A percentile compares a stretch with the other conserved stretches of the same genome.
Evolutionary conservation across 2,888 invertebrate genomes (phyloP).

Genomic region (Cenopis cana): DNA sequence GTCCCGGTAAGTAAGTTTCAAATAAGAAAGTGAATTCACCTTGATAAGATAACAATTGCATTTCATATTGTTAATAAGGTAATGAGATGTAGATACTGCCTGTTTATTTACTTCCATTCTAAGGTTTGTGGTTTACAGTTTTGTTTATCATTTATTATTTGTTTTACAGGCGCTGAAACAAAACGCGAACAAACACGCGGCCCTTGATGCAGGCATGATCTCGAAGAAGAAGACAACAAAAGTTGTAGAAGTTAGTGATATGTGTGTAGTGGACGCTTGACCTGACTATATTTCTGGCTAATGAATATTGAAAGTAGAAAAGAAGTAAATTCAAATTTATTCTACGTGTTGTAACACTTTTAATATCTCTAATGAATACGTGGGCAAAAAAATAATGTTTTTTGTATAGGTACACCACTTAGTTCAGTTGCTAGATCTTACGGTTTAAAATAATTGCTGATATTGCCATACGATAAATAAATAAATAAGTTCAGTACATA

Average conservation of each 20-base stretch:
- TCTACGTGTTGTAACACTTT: too few species aligned
- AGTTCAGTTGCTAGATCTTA: too few species aligned
- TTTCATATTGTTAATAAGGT: background rate
- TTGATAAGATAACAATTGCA: background rate
- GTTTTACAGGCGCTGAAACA: background rate
- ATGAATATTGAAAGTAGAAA: too few species aligned
- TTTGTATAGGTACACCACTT: too few species aligned
- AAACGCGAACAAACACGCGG: background rate
- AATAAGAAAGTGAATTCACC: background rate
- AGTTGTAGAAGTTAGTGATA: background rate
- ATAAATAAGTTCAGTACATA: too few species aligned
- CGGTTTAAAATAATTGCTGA: too few species aligned
- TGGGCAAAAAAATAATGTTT: too few species aligned
- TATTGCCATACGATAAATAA: too few species aligned
- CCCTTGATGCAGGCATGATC: background rate
- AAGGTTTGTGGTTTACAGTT: background rate
- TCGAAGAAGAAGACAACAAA: background rate
- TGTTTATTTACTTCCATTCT: background rate
- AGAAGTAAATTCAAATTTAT: too few species aligned
- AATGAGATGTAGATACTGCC: background rate
- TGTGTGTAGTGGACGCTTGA: background rate
- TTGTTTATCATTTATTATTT: too few species aligned
- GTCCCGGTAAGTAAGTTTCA: slow-evolving; percentile 16
- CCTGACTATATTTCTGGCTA: too few species aligned
- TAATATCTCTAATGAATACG: too few species aligned